A percentile compares a stretch with the other conserved stretches of the same genome.
phyloP scores from a whole-genome alignment of 2,888 invertebrate species.

The Pyrocoelia pectoralis region DNA sequence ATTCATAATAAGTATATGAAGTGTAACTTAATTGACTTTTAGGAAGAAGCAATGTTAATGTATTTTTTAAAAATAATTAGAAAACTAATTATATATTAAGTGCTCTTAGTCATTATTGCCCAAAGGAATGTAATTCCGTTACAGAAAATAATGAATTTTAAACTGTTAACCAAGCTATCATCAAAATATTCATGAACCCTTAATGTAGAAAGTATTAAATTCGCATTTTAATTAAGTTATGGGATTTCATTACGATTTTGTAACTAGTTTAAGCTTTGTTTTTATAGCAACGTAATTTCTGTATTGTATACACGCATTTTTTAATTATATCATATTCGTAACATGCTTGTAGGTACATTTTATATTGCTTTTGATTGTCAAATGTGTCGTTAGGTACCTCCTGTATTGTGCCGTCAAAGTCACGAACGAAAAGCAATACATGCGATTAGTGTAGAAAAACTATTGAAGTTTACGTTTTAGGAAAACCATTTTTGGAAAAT shows the following conservation, averaged over 20 bases:
- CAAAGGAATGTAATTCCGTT: constrained; percentile 10
- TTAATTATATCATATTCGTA: too few species aligned
- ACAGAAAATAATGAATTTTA: constrained; percentile 11
- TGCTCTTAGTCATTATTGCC: not conserved
- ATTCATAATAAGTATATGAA: not conserved
- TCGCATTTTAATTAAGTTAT: not conserved
- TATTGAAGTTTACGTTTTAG: too few species aligned
- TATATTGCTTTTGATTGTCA: too few species aligned
- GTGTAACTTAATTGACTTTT: not conserved
- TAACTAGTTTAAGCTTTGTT: not conserved
- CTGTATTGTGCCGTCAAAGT: too few species aligned
- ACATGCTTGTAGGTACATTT: too few species aligned
- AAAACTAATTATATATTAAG: constrained; percentile 11
- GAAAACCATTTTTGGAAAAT: too few species aligned
- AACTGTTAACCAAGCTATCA: not conserved
- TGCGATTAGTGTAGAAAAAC: too few species aligned
- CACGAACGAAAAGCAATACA: too few species aligned
- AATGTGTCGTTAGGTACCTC: too few species aligned
- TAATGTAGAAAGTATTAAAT: constrained; percentile 7
- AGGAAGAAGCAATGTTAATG: not conserved
- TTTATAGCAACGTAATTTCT: not conserved
- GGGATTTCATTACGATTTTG: not conserved
- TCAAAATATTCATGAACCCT: constrained; percentile 4
- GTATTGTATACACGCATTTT: too few species aligned
- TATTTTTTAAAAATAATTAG: constrained; percentile 3